Evolutionary conservation across 2,797 vertebrate species (phyloP), one percentile per base, ranked within the genome.

Genomic region (Schizopygopsis pylzovi): DNA sequence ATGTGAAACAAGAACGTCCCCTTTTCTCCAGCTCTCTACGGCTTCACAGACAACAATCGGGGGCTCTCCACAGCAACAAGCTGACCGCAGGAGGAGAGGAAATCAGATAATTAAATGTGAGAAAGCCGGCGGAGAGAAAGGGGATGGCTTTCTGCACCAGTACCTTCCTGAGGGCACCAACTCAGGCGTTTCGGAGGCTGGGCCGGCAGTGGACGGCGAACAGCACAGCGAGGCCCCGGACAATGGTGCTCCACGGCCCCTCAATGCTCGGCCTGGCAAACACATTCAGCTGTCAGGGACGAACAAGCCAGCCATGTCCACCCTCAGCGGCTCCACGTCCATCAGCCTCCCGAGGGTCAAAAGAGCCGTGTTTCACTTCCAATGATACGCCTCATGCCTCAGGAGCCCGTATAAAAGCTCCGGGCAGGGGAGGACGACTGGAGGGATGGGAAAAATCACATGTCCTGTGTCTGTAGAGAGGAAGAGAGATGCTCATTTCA

Each of bases 101-200:
- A 95, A 96, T 95, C 96, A 96, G 96, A 97, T 97, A 97, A 98
- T 98, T 97, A 98, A 97, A 99, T 97, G 97, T 97, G 96, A 97
- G 97, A 96, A 93, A 94, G 93, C 81, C 37, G 10, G 61, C 49
- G 52, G 81, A 92, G 92, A 93, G 94, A 94, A 94, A 92, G 93
- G 92, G 93, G 89, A 94, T 86, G 79, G 89, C 92, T 97, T 97
- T 98, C 96, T 96, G 97, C 97, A 96, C 95, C 93, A 95, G 89
- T 95, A 95, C 92, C 93, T 96, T 95, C 96, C 94, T 96, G 96
- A 96, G 95, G 93, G 92, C 93, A 91, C 92, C 95, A 94, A 94
- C 95, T 96, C 84, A 79, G 94, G 94, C 89, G 93, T 93, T 92
- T 93, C 91, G 92, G 92, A 81, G 68, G 91, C 93, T 91, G 92